Evolutionary conservation across 2,113 vertebrate species (phyloP).

Genomic region (Saguinus midas): DNA sequence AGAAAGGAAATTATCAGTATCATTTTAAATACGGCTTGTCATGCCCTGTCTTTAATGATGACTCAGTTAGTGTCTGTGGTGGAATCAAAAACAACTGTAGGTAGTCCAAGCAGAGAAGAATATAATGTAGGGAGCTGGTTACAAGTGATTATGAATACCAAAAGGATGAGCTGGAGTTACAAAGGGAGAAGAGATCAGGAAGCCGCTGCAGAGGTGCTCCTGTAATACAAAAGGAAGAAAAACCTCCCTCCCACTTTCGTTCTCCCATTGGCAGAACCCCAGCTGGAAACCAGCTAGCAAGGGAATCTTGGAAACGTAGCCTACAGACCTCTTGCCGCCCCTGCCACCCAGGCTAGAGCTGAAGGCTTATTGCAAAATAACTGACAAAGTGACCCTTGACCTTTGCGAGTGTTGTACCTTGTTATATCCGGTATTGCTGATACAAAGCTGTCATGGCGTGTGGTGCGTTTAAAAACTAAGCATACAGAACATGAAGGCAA

Average conservation of each 20-base stretch:
- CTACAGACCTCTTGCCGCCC: neutral
- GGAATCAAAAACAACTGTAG: slow-evolving; percentile 10
- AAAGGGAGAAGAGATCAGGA: neutral
- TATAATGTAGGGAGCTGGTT: neutral
- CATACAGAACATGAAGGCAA: neutral
- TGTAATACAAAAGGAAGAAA: neutral
- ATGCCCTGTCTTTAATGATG: neutral
- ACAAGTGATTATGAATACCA: neutral
- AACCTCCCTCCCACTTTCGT: neutral
- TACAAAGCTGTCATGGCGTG: neutral
- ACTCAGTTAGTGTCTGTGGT: neutral
- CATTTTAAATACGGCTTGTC: slow-evolving; percentile 31
- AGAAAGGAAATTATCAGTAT: slow-evolving; percentile 9
- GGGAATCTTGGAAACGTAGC: neutral
- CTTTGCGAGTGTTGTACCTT: neutral
- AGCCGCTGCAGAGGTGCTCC: neutral
- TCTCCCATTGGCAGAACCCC: neutral
- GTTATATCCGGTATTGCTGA: neutral
- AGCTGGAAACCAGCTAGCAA: neutral
- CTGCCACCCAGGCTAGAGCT: neutral
- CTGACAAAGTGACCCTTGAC: neutral
- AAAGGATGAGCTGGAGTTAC: neutral
- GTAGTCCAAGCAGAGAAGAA: neutral
- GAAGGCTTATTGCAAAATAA: neutral
- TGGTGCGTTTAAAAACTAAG: neutral